A percentile compares a stretch with the other conserved stretches of the same genome.
Conservation (phyloP, 2,797 vertebrate genomes). For the Petrocephalus schoutedeni region DNA sequence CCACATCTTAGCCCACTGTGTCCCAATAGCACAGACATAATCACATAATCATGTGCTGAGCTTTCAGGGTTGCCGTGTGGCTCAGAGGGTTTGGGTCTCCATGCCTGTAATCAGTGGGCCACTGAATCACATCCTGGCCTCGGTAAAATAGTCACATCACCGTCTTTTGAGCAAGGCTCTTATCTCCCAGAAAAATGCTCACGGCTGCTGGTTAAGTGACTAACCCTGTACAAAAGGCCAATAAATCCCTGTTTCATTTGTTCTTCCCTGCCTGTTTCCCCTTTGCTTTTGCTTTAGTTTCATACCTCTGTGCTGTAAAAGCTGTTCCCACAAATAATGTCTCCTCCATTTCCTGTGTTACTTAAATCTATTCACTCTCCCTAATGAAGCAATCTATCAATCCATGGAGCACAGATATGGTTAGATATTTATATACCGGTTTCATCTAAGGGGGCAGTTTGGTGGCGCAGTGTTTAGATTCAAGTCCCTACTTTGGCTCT, state of each 20-base stretch:
- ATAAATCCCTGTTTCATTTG: neutral
- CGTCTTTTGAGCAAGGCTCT: neutral
- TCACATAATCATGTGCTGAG: no score
- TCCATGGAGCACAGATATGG: neutral
- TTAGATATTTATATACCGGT: neutral
- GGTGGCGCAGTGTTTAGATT: neutral
- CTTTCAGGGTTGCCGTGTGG: no score
- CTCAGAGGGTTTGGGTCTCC: no score
- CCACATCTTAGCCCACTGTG: no score
- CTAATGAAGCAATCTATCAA: neutral
- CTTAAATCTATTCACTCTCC: neutral
- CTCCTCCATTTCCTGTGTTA: neutral
- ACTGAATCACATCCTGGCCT: neutral
- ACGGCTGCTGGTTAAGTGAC: neutral
- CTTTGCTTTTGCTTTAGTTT: neutral
- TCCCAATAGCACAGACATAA: no score
- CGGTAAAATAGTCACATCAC: neutral
- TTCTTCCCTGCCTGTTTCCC: neutral
- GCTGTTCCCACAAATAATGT: neutral
- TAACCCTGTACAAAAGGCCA: neutral
- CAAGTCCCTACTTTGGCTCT: neutral
- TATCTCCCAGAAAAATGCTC: neutral
- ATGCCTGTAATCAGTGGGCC: neutral
- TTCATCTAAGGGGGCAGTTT: neutral
- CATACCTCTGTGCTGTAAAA: neutral